These are phyloP conservation scores for human (Homo sapiens) DNA, from an alignment of 2,113 vertebrate species.

Conservation along the genomic window GRCh38 chr4:13923501-13924000, in stretches of 20 bases:
- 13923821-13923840: not conserved
- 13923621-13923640: not conserved
- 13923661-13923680: not conserved
- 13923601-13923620: not conserved
- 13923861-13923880: not conserved
- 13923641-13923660: not conserved
- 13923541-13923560: not conserved
- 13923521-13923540: not conserved
- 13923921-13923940: not conserved
- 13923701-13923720: not conserved
- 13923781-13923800: not conserved
- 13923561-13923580: not conserved
- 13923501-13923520: not conserved
- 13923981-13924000: not conserved
- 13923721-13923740: too few relatives aligned
- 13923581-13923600: not conserved
- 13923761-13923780: not conserved
- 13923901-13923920: not conserved
- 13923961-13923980: not conserved
- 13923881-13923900: not conserved
- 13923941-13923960: rapidly evolving
- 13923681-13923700: not conserved
- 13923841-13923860: not conserved
- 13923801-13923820: not conserved
- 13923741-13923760: not conserved